phyloP scores from a whole-genome alignment of 2,888 invertebrate genomes.

The Pristionchus mayeri region DNA sequence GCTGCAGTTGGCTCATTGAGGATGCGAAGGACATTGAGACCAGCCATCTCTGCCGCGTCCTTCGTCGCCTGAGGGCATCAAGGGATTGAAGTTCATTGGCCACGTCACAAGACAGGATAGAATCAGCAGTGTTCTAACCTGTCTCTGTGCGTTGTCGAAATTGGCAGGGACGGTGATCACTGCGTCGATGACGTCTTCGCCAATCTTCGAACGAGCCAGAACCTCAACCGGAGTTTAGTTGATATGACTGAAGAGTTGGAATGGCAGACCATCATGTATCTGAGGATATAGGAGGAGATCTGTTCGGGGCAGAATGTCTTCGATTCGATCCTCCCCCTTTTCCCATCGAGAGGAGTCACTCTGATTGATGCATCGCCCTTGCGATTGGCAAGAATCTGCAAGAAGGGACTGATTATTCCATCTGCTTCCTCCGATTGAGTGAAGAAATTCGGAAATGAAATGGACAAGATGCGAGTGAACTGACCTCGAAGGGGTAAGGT shows the following conservation, averaged over 20 bases:
- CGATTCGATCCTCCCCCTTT: not conserved
- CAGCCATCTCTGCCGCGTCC: constrained; percentile 5
- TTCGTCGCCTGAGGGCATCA: constrained; percentile 33
- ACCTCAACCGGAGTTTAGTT: not conserved
- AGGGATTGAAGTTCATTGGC: not conserved
- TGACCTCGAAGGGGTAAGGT: constrained; percentile 6
- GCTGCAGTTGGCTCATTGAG: constrained; percentile 28
- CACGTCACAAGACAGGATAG: not conserved
- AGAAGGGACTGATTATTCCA: too few relatives aligned
- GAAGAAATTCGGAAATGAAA: not conserved
- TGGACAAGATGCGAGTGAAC: too few relatives aligned
- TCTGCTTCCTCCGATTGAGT: too few relatives aligned
- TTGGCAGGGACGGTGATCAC: constrained; percentile 39
- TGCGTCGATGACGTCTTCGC: constrained; percentile 13
- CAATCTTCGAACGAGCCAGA: not conserved
- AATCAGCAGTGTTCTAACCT: not conserved
- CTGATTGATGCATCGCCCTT: constrained; percentile 1
- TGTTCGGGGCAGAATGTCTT: not conserved
- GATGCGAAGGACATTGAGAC: constrained; percentile 30
- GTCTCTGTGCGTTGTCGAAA: constrained; percentile 10
- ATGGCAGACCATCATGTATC: not conserved
- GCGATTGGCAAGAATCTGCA: not conserved
- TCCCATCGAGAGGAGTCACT: not conserved
- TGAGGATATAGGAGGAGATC: constrained; percentile 7
- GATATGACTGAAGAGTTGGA: too few relatives aligned